A percentile compares a stretch with the other conserved stretches of the same genome.
Evolutionary conservation across 2,797 vertebrate genomes (phyloP).

Genomic region (Dipus sagitta): DNA sequence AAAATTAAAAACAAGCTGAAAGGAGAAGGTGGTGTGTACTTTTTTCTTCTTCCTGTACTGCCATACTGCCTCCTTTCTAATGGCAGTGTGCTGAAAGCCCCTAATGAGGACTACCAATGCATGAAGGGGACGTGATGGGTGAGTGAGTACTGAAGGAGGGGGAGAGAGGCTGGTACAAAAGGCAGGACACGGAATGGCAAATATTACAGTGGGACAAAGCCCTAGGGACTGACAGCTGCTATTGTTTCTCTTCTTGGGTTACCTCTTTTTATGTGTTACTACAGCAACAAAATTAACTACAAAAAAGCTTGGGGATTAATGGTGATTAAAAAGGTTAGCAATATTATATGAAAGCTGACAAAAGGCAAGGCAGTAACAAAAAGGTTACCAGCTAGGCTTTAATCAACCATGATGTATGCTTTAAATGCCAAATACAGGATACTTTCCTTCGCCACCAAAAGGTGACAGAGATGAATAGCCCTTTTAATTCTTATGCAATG

Average conservation of each 20-base stretch:
- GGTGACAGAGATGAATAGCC: neutral
- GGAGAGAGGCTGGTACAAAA: neutral
- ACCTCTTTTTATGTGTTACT: neutral
- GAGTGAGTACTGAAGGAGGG: neutral
- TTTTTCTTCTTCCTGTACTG: neutral
- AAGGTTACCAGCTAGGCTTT: constrained; percentile 46
- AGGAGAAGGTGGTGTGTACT: neutral
- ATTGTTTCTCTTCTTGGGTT: neutral
- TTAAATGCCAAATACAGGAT: constrained; percentile 43
- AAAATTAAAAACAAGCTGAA: neutral
- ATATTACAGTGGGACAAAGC: neutral
- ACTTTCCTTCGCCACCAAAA: neutral
- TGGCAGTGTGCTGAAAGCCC: neutral
- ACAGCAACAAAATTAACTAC: constrained; percentile 28
- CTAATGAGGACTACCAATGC: neutral
- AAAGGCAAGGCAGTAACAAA: constrained; percentile 26
- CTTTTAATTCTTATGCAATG: constrained; percentile 2
- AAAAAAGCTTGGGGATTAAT: neutral
- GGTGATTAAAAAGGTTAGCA: constrained; percentile 14
- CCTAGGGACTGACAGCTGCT: neutral
- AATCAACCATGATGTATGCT: constrained; percentile 6
- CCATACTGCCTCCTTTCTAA: neutral
- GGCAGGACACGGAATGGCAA: constrained; percentile 56
- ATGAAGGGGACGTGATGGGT: neutral
- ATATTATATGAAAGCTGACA: neutral